These are phyloP conservation scores for Hypotaenidia philippensis DNA, from an alignment of 2,797 vertebrate species.

Conservation along the genomic window DNA sequence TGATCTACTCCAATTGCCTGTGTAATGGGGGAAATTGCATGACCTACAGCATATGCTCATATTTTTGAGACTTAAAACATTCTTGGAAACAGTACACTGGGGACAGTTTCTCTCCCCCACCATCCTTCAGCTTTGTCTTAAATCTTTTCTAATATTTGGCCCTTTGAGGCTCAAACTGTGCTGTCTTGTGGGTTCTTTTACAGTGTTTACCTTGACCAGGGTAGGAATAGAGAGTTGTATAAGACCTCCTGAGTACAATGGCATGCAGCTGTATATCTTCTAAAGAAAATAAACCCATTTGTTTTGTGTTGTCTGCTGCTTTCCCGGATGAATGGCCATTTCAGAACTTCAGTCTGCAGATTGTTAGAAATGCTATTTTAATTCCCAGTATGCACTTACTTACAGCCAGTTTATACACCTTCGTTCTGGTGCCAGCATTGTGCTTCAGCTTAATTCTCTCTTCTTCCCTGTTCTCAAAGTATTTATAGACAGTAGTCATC, in stretches of 20 bases:
- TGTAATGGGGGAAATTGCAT: neutral
- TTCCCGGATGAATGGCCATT: neutral
- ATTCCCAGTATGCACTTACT: neutral
- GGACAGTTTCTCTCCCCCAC: neutral
- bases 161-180: neutral
- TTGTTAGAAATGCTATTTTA: neutral
- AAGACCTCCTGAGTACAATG: neutral
- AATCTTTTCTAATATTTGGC: neutral
- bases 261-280: neutral
- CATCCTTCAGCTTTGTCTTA: neutral
- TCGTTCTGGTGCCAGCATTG: neutral
- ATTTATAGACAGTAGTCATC: neutral
- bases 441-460: neutral
- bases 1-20: neutral
- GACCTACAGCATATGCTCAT: neutral
- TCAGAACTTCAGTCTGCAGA: neutral
- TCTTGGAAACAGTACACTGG: neutral
- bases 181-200: neutral
- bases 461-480: neutral
- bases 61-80: conserved; percentile 10
- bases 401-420: neutral
- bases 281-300: neutral
- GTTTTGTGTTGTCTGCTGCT: neutral
- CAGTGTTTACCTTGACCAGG: neutral
- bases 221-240: neutral